phyloP scores from a whole-genome alignment of 2,113 vertebrate species.

The Ageneiosus marmoratus region DNA sequence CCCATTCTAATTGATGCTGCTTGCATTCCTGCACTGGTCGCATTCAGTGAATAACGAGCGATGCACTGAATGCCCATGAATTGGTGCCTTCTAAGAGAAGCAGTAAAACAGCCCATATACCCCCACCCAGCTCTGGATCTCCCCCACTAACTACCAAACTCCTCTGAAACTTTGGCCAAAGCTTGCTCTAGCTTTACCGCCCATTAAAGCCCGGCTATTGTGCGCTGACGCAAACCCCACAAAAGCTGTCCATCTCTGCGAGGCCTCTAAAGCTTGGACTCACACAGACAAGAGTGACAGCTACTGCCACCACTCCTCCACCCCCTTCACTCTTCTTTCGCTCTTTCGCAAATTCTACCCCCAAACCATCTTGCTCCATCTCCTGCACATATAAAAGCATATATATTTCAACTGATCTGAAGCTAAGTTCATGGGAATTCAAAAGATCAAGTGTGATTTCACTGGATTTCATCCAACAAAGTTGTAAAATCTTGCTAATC shows the following conservation, averaged over 20 bases:
- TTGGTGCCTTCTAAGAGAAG: slow-evolving; percentile 78
- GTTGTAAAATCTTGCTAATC: too few relatives aligned
- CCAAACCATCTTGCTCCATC: slow-evolving; percentile 48
- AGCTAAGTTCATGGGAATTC: background rate
- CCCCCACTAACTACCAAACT: slow-evolving; percentile 66
- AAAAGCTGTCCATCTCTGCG: slow-evolving; percentile 98
- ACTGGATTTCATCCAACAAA: background rate
- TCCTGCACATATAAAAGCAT: slow-evolving; percentile 11
- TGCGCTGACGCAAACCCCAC: slow-evolving; percentile 85
- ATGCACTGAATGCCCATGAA: slow-evolving; percentile 78
- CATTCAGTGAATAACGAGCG: slow-evolving; percentile 96
- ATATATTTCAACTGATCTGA: background rate
- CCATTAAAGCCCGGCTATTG: slow-evolving; percentile 96
- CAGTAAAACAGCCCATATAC: slow-evolving; percentile 71
- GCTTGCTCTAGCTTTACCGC: slow-evolving; percentile 87
- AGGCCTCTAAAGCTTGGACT: slow-evolving; percentile 94
- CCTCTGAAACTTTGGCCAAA: slow-evolving; percentile 69
- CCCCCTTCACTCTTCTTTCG: slow-evolving; percentile 62
- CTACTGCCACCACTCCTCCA: slow-evolving; percentile 53
- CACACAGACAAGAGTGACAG: slow-evolving; percentile 98
- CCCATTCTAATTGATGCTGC: slow-evolving; percentile 99
- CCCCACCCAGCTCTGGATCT: slow-evolving; percentile 64
- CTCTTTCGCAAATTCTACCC: slow-evolving; percentile 69
- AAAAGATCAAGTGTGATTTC: background rate
- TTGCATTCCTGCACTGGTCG: slow-evolving; percentile 93